A percentile compares a stretch with the other conserved stretches of the same genome.
phyloP scores from a whole-genome alignment of 2,113 vertebrate species.

The Scortum barcoo region DNA sequence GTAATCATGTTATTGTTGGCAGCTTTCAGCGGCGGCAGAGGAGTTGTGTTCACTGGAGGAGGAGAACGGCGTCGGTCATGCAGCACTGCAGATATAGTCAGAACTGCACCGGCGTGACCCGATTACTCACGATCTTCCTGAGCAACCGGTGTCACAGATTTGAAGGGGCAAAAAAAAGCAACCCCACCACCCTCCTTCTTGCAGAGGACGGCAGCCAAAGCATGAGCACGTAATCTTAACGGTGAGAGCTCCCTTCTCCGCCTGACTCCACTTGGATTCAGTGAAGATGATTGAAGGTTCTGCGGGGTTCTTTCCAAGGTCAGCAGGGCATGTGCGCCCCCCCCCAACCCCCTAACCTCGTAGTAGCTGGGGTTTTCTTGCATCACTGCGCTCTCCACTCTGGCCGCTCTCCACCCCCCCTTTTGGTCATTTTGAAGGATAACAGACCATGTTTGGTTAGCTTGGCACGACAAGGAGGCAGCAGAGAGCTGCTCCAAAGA shows the following conservation, averaged over 20 bases:
- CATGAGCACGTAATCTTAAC: not conserved
- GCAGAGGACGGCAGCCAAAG: not conserved
- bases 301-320: slow-evolving; percentile 50
- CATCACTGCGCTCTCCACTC: slow-evolving; percentile 31
- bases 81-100: slow-evolving; percentile 66
- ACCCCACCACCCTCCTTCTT: no score
- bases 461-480: slow-evolving; percentile 26
- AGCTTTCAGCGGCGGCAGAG: slow-evolving; percentile 49
- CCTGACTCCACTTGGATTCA: not conserved
- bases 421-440: slow-evolving; percentile 47
- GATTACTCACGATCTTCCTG: slow-evolving; percentile 51
- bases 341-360: no score
- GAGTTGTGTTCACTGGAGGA: slow-evolving; percentile 49
- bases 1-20: slow-evolving; percentile 63
- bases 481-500: slow-evolving; percentile 9
- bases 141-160: slow-evolving; percentile 24
- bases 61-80: slow-evolving; percentile 20
- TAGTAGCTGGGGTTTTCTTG: slow-evolving; percentile 19
- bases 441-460: slow-evolving; percentile 71
- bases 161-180: slow-evolving; percentile 20
- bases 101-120: slow-evolving; percentile 29
- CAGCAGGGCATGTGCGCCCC: slow-evolving; percentile 41
- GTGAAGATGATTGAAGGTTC: slow-evolving; percentile 8
- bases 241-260: not conserved
- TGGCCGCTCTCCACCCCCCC: slow-evolving; percentile 21